phyloP scores from a whole-genome alignment of 2,888 invertebrate species.

The Andrena camellia region DNA sequence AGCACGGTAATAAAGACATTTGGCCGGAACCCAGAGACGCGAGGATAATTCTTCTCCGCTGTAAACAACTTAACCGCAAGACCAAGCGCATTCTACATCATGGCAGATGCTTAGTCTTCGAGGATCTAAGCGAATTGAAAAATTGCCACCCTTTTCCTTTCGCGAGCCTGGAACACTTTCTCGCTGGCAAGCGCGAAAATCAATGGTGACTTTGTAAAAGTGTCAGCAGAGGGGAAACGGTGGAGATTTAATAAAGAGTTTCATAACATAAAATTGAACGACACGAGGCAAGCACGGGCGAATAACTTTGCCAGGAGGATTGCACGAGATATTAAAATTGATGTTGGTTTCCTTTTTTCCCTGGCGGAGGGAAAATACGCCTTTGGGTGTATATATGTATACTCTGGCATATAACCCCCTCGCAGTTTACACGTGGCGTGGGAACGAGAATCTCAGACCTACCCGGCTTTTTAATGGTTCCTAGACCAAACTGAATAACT shows the following conservation, averaged over 20 bases:
- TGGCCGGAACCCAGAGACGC: slow-evolving; percentile 52
- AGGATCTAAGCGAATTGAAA: slow-evolving; percentile 1
- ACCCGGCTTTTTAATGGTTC: slow-evolving; percentile 13
- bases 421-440: slow-evolving; percentile 12
- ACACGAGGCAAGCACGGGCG: too few relatives aligned
- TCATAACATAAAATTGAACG: too few relatives aligned
- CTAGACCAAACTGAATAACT: slow-evolving; percentile 23
- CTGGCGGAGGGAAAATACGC: background rate
- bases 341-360: background rate
- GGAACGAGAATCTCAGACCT: background rate
- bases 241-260: background rate
- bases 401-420: background rate
- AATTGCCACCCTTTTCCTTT: background rate
- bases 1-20: slow-evolving; percentile 60
- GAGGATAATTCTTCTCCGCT: slow-evolving; percentile 34
- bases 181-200: background rate
- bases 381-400: background rate
- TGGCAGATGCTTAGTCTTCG: slow-evolving; percentile 39
- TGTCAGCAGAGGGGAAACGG: too few relatives aligned
- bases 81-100: slow-evolving; percentile 39
- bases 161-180: background rate
- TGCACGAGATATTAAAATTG: background rate
- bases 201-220: too few relatives aligned
- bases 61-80: slow-evolving; percentile 51
- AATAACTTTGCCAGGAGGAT: background rate